These are phyloP conservation scores for Drosophila cracens DNA, from an alignment of 2,888 invertebrate species.

Conservation along the genomic window DNA sequence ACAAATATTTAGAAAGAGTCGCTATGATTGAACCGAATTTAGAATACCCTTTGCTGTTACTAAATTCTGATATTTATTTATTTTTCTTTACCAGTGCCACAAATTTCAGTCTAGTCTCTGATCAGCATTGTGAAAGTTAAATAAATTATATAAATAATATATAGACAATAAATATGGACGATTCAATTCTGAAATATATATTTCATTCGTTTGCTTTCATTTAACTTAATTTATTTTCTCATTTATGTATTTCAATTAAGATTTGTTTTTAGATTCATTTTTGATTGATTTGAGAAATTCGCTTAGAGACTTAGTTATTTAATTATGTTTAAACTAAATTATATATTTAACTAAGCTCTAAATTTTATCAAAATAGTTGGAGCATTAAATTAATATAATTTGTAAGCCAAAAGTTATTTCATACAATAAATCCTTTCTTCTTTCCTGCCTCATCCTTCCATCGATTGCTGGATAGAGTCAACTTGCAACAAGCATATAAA, in stretches of 20 bases:
- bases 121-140: no score
- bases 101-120: not conserved
- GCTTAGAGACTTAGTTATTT: not conserved
- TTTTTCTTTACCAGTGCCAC: not conserved
- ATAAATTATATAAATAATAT: no score
- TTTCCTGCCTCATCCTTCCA: not conserved
- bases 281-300: not conserved
- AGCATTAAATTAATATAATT: not conserved
- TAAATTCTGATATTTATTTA: not conserved
- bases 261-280: no score
- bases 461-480: not conserved
- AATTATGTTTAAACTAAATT: not conserved
- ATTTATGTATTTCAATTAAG: no score
- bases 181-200: no score
- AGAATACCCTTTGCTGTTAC: constrained; percentile 3
- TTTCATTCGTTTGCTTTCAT: no score
- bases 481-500: not conserved
- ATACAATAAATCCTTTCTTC: no score
- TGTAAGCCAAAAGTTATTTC: not conserved
- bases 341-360: not conserved
- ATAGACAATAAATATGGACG: no score
- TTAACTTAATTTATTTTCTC: no score
- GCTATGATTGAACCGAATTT: not conserved
- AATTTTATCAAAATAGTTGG: not conserved
- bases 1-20: constrained; percentile 10